Conservation (phyloP, 1,140 invertebrate genomes). For the Apis florea region DNA sequence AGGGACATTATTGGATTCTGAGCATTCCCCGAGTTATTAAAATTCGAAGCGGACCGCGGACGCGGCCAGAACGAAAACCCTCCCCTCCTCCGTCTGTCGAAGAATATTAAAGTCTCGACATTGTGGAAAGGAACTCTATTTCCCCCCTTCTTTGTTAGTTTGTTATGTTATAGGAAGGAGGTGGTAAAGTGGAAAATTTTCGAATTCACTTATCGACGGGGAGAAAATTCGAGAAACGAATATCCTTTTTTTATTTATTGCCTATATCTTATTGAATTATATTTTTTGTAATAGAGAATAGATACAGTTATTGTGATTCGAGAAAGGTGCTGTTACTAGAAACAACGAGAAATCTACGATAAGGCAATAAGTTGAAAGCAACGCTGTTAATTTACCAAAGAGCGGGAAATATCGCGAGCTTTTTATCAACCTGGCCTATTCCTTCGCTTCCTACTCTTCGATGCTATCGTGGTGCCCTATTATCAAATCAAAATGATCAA, state of each 20-base stretch:
- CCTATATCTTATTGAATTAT: too few relatives aligned
- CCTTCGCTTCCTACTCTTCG: conserved; percentile 8
- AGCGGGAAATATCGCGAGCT: background rate
- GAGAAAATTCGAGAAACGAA: too few relatives aligned
- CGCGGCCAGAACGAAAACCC: conserved; percentile 47
- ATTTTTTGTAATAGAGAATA: too few relatives aligned
- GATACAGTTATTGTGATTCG: too few relatives aligned
- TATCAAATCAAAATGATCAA: conserved; percentile 60
- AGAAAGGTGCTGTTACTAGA: too few relatives aligned
- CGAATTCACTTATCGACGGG: too few relatives aligned
- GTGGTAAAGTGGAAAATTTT: too few relatives aligned
- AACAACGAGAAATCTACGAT: too few relatives aligned
- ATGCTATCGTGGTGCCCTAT: conserved; percentile 40
- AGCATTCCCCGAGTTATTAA: conserved; percentile 80
- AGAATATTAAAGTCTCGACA: conserved; percentile 77
- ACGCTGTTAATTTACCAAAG: background rate
- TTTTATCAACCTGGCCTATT: conserved; percentile 7
- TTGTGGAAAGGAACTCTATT: conserved; percentile 57
- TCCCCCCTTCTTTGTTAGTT: conserved; percentile 54
- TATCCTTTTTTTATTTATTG: too few relatives aligned
- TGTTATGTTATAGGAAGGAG: conserved; percentile 53
- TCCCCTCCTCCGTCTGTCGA: conserved; percentile 55
- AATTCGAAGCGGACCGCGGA: conserved; percentile 78
- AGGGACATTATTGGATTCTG: conserved; percentile 80
- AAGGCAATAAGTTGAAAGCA: background rate